Conservation (phyloP, 1,140 invertebrate species). For the Dinothrombium tinctorium region DNA sequence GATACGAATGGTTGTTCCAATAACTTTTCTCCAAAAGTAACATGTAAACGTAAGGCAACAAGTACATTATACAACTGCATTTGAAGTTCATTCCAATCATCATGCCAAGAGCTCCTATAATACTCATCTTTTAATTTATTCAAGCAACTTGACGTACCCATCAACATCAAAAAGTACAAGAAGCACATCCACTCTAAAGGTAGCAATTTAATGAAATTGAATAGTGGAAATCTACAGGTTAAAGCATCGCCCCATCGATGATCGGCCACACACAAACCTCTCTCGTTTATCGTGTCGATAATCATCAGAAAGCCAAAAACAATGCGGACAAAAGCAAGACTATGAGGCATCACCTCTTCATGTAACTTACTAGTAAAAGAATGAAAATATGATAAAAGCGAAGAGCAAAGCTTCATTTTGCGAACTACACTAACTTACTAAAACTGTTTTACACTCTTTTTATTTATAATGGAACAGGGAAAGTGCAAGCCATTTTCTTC, state of each 20-base stretch:
- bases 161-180: slow-evolving; percentile 40
- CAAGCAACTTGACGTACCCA: slow-evolving; percentile 20
- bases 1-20: slow-evolving; percentile 85
- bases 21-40: slow-evolving; percentile 60
- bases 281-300: slow-evolving; percentile 55
- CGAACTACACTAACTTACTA: no score
- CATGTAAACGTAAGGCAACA: slow-evolving; percentile 61
- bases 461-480: no score
- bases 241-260: slow-evolving; percentile 45
- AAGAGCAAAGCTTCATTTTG: no score
- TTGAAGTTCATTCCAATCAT: slow-evolving; percentile 47
- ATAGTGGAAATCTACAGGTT: slow-evolving; percentile 58
- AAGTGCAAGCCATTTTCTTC: no score
- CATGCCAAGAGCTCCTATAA: slow-evolving; percentile 46
- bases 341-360: not conserved
- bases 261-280: slow-evolving; percentile 46
- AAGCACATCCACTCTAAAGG: slow-evolving; percentile 48
- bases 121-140: not conserved
- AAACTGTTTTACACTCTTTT: no score
- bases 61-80: slow-evolving; percentile 36
- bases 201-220: slow-evolving; percentile 37
- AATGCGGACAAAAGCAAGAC: slow-evolving; percentile 4
- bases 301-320: slow-evolving; percentile 47
- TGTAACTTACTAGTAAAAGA: no score
- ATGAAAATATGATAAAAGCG: no score